Evolutionary conservation across 2,113 vertebrate genomes (phyloP), one percentile per base, ranked within the genome.

Genomic region (Bothrops jararaca): DNA sequence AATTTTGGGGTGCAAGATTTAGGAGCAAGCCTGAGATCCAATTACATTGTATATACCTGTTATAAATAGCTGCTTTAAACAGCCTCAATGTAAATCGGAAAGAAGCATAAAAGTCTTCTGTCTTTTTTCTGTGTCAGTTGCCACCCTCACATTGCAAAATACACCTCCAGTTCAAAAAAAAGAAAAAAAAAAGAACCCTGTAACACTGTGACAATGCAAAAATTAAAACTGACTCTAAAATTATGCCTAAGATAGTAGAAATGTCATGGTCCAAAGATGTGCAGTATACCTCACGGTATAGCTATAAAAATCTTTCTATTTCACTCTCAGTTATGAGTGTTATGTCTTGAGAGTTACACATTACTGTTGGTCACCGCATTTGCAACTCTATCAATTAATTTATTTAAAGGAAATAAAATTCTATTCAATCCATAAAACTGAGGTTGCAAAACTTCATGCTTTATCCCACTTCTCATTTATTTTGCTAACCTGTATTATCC

Each of bases 401-500:
- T 56, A 34, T 42, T 91, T 22, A 52, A 58, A 58, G 24, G 7
- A 54, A 29, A 85, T 2, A 42, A 22, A n/a, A 34, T 58, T 74
- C 15, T 23, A 80, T 23, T 45, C 4, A 9, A 26, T 42, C 0
- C 0, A 0, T 0, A 64, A 80, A 89, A 74, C 3, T 11, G 22
- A 89, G 34, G 26, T 18, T 88, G 74, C 74, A 42, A 80, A 42
- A 3, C 18, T 80, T 39, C 24, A 60, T 60, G 11, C 6, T 22
- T 23, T 20, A 0, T 42, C 0, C 0, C 2, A 20, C 53, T 22
- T 0, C 0, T 2, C 4, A 0, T 0, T 3, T n/a, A 0, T 29
- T 0, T 42, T 20, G 34, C 96, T 97, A 64, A 99, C 98, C 98
- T 99, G 98, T 22, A 97, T 93, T 53, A 58, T 92, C 88, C 88